phyloP scores from a whole-genome alignment of 2,888 invertebrate species.

The Agrotis segetum region DNA sequence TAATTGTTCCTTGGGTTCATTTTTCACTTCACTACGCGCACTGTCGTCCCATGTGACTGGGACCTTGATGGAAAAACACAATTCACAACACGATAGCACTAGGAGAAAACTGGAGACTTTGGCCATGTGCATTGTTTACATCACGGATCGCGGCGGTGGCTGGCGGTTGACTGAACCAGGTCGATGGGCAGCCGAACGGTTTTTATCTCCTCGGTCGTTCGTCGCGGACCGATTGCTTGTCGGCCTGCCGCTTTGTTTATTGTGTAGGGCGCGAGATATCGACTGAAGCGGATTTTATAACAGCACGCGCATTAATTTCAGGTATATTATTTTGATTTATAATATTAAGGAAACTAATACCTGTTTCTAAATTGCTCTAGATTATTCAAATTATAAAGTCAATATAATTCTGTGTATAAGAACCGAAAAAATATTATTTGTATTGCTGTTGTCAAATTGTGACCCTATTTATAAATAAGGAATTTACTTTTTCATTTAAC shows the following conservation, averaged over 20 bases:
- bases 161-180: conserved; percentile 86
- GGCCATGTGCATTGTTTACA: conserved; percentile 85
- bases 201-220: conserved; percentile 89
- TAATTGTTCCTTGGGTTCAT: conserved; percentile 47
- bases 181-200: conserved; percentile 78
- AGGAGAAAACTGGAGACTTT: conserved; percentile 73
- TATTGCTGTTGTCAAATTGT: neutral
- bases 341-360: neutral
- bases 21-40: conserved; percentile 81
- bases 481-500: too few species aligned
- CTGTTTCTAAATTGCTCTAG: neutral
- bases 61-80: conserved; percentile 83
- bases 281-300: conserved; percentile 56
- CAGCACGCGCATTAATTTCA: neutral
- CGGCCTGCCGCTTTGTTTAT: conserved; percentile 82
- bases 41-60: conserved; percentile 80
- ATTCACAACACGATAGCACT: conserved; percentile 80
- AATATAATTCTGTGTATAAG: neutral
- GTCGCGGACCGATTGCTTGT: conserved; percentile 85
- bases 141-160: conserved; percentile 82
- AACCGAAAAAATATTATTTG: neutral
- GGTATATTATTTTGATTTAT: neutral
- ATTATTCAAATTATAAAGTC: neutral
- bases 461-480: too few species aligned
- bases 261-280: conserved; percentile 66